These are phyloP conservation scores for Trichonephila inaurata DNA, from an alignment of 1,140 invertebrate genomes.

Conservation along the genomic window DNA sequence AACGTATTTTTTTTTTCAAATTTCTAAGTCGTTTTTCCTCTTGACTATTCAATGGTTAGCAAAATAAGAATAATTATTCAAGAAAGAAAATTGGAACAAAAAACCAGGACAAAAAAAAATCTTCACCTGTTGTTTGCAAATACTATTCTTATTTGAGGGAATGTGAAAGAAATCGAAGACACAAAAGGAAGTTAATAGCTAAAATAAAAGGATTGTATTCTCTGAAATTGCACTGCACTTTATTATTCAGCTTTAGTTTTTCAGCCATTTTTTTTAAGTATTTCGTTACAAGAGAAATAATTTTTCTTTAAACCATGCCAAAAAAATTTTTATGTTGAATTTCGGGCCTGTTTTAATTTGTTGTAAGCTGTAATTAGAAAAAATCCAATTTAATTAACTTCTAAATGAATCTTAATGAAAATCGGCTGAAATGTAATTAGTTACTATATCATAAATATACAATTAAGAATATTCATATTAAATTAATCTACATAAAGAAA, in stretches of 20 bases:
- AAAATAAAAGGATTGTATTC: conserved; percentile 26
- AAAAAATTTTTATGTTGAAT: neutral
- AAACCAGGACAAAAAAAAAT: neutral
- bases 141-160: conserved; percentile 18
- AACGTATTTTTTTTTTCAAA: neutral
- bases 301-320: neutral
- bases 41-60: neutral
- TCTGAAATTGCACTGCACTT: conserved; percentile 36
- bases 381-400: conserved; percentile 1
- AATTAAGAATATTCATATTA: too few relatives aligned
- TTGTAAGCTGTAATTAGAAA: neutral
- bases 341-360: neutral
- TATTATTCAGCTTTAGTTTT: neutral
- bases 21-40: neutral
- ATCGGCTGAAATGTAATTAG: neutral
- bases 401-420: neutral
- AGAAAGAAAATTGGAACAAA: conserved; percentile 2
- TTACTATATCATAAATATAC: neutral
- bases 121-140: conserved; percentile 34
- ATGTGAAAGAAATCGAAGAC: conserved; percentile 25
- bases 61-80: conserved; percentile 27
- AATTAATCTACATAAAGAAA: too few relatives aligned
- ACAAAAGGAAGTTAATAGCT: conserved; percentile 43
- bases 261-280: neutral
- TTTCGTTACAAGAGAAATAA: neutral